phyloP scores from a whole-genome alignment of 2,888 invertebrate species.

The Drosophila cognata region DNA sequence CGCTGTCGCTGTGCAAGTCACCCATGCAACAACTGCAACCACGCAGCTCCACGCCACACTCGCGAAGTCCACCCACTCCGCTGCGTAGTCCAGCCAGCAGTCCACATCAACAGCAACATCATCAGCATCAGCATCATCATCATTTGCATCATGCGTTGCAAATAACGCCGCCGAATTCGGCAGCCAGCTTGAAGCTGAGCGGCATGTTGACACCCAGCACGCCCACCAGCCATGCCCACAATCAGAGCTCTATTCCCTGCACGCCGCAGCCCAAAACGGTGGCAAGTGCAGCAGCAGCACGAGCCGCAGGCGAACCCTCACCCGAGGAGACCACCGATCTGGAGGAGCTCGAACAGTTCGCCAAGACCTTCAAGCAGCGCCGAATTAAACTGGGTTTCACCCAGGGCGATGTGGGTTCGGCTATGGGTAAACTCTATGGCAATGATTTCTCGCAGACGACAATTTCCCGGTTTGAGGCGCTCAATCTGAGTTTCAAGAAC shows the following conservation, averaged over 20 bases:
- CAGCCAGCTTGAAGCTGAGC: constrained; percentile 82
- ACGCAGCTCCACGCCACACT: constrained; percentile 83
- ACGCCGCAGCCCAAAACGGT: constrained; percentile 86
- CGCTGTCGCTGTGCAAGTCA: constrained; percentile 59
- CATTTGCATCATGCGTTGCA: constrained; percentile 66
- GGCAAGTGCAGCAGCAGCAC: constrained; percentile 85
- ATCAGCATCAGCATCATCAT: constrained; percentile 23
- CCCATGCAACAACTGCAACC: constrained; percentile 50
- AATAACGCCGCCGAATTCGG: constrained; percentile 86
- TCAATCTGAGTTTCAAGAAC: constrained; percentile 99
- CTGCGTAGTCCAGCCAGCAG: constrained; percentile 83
- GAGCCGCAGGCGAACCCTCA: constrained; percentile 90
- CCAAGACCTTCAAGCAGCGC: constrained; percentile 98
- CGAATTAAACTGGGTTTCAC: constrained; percentile 99
- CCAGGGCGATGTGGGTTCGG: constrained; percentile 99
- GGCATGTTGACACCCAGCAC: constrained; percentile 87
- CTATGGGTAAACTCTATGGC: constrained; percentile 99
- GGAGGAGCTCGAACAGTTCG: constrained; percentile 99
- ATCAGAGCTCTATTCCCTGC: constrained; percentile 54
- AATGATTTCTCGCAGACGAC: constrained; percentile 99
- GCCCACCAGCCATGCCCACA: constrained; percentile 86
- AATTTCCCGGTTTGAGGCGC: constrained; percentile 98
- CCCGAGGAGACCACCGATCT: constrained; percentile 98
- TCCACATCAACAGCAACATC: constrained; percentile 69
- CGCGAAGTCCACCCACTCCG: constrained; percentile 81